Evolutionary conservation across 2,113 vertebrate genomes (phyloP).

Genomic region (Tympanuchus pallidicinctus): DNA sequence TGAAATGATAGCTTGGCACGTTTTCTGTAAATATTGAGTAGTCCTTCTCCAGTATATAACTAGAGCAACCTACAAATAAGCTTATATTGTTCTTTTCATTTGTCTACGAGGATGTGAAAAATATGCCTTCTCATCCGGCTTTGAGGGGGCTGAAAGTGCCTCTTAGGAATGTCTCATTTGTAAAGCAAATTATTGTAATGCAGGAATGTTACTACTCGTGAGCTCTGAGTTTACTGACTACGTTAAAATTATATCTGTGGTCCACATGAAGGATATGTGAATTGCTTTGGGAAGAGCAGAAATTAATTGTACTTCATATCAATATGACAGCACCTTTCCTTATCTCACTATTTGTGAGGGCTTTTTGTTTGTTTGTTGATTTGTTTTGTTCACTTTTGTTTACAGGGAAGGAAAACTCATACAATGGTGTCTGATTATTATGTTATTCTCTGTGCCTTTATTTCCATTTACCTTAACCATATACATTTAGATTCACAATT

Average conservation of each 20-base stretch:
- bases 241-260: background rate
- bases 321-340: background rate
- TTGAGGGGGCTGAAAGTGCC: slow-evolving; percentile 46
- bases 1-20: background rate
- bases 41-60: background rate
- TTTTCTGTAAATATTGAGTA: slow-evolving; percentile 42
- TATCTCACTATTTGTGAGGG: background rate
- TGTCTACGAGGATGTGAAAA: slow-evolving; percentile 44
- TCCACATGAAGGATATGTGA: background rate
- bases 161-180: slow-evolving; percentile 36
- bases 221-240: slow-evolving; percentile 30
- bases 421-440: background rate
- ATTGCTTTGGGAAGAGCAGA: background rate
- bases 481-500: background rate
- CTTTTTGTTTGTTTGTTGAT: background rate
- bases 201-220: slow-evolving; percentile 29
- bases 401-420: background rate
- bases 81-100: slow-evolving; percentile 22
- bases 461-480: background rate
- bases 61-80: slow-evolving; percentile 32
- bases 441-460: background rate
- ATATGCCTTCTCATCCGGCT: slow-evolving; percentile 6
- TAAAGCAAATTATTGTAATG: slow-evolving; percentile 28
- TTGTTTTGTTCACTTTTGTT: background rate
- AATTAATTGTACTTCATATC: background rate